phyloP scores from a whole-genome alignment of 2,113 vertebrate species.

The Erinaceus europaeus region DNA sequence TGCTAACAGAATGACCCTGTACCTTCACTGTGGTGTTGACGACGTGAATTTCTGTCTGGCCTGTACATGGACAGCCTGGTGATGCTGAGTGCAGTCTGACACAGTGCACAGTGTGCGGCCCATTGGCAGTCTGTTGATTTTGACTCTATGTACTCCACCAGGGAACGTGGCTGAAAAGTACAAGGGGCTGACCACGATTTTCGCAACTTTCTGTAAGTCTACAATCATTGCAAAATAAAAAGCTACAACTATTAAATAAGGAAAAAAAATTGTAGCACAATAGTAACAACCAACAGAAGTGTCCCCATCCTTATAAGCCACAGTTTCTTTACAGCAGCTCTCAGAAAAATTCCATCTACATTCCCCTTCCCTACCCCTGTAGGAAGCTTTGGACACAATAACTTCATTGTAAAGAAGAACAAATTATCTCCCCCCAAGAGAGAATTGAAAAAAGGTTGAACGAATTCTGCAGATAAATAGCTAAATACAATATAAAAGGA shows the following conservation, averaged over 20 bases:
- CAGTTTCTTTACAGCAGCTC: constrained; percentile 7
- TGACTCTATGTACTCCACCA: background rate
- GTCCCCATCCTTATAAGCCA: background rate
- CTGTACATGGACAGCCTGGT: constrained; percentile 24
- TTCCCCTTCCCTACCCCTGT: constrained; percentile 25
- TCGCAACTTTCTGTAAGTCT: constrained; percentile 25
- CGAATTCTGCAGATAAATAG: background rate
- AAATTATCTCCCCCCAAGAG: constrained; percentile 59
- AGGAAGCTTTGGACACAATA: constrained; percentile 52
- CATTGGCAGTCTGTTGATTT: constrained; percentile 6
- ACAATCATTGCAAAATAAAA: constrained; percentile 42
- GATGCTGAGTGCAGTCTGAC: background rate
- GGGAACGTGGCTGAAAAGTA: background rate
- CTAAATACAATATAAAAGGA: background rate
- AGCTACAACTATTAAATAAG: constrained; percentile 11
- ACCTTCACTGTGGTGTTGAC: constrained; percentile 10
- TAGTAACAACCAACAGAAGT: background rate
- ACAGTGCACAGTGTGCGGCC: background rate
- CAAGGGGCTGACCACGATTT: background rate
- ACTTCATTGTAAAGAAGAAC: constrained; percentile 51
- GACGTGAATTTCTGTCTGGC: background rate
- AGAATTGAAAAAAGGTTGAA: constrained; percentile 51
- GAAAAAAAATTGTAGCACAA: constrained; percentile 51
- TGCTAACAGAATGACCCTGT: too few relatives aligned
- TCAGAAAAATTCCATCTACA: constrained; percentile 10